Evolutionary conservation across 2,888 invertebrate genomes (phyloP).

Genomic region (Monochamus alternatus): DNA sequence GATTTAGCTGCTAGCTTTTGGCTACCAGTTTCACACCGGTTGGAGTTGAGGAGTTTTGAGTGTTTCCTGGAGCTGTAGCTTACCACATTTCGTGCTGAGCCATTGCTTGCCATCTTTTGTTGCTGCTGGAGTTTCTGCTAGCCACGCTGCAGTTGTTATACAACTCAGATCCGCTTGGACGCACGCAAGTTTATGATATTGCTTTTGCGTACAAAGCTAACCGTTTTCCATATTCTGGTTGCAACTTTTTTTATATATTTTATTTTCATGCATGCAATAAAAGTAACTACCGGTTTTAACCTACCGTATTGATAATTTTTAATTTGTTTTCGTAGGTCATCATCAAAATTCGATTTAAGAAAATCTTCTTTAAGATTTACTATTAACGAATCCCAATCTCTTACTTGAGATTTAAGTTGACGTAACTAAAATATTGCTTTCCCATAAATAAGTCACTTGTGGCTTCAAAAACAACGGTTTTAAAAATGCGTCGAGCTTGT

Average conservation of each 20-base stretch:
- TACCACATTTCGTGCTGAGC: no score
- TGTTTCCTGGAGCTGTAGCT: no score
- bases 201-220: no score
- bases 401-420: slow-evolving; percentile 22
- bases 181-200: no score
- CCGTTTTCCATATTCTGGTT: slow-evolving; percentile 22
- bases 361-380: slow-evolving; percentile 32
- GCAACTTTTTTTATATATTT: slow-evolving; percentile 24
- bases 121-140: no score
- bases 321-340: slow-evolving; percentile 31
- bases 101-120: no score
- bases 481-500: slow-evolving; percentile 15
- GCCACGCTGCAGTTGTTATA: no score
- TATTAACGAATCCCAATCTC: slow-evolving; percentile 29
- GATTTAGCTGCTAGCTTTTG: no score
- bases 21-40: no score
- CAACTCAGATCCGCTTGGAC: no score
- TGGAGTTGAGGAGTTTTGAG: no score
- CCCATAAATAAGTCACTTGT: slow-evolving; percentile 31
- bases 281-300: slow-evolving; percentile 28
- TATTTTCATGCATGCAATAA: slow-evolving; percentile 25
- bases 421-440: slow-evolving; percentile 30
- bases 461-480: slow-evolving; percentile 21
- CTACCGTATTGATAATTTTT: slow-evolving; percentile 20
- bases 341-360: slow-evolving; percentile 24